Evolutionary conservation across 2,113 vertebrate species (phyloP), one percentile per base, ranked within the genome.

Genomic region (Dromaius novaehollandiae): DNA sequence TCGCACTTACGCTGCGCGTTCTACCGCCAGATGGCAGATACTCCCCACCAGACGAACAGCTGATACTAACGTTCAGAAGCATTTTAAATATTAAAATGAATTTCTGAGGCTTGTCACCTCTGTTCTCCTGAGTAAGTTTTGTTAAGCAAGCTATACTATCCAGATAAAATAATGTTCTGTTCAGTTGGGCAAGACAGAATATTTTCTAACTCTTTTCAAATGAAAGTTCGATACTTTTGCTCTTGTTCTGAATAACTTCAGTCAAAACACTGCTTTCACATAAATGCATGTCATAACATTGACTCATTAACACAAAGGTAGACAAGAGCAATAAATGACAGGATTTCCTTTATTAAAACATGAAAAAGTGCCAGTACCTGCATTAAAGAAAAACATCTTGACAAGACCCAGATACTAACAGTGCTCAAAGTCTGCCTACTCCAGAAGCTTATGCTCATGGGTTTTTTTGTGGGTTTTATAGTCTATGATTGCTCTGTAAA

Each of bases 1-100:
- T 79, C 16, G 18, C 21, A 12, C 61, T 53, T n/a, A 48, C 30
- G 28, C n/a, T 55, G 8, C 25, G 36, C 12, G 9, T 82, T 46
- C 55, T 42, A 7, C 56, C 91, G 88, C 75, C 34, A 95, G 95
- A 36, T 82, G 93, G 71, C 93, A 95, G 63, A 79, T 50, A 19
- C 2, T 51, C 12, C 26, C 36, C 32, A 53, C 65, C 48, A 93
- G 34, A 70, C 11, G 19, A 55, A 55, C 3, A 69, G 14, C 7
- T 42, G 26, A 5, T 22, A 20, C 5, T 28, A 55, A 44, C 10
- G 61, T 36, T 30, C 18, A 82, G 50, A 88, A 88, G 34, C n/a
- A 84, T 4, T 83, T 50, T n/a, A 30, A 70, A 8, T 74, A 32
- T 30, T 58, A 80, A 36, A 30, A 69, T 18, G 0, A 82, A 3